These are phyloP conservation scores for Lucilia cuprina DNA, from an alignment of 1,140 invertebrate species.

Conservation along the genomic window DNA sequence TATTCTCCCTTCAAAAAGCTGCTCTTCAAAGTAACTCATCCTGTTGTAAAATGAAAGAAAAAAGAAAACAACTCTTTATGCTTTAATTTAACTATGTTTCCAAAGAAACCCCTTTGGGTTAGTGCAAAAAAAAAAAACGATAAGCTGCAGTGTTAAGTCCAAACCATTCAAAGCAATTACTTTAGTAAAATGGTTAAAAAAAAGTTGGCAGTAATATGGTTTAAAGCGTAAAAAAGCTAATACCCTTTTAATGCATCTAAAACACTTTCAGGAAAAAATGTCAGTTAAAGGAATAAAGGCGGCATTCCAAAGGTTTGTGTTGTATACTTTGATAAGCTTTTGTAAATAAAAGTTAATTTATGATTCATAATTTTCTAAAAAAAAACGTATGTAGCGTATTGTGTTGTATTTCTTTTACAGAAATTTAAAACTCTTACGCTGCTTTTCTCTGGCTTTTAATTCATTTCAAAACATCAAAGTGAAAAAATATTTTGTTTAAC, in stretches of 20 bases:
- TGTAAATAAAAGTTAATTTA: neutral
- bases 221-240: too few relatives aligned
- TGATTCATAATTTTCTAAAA: too few relatives aligned
- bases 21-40: neutral
- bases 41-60: neutral
- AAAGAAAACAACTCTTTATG: neutral
- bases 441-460: too few relatives aligned
- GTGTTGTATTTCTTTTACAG: too few relatives aligned
- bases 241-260: too few relatives aligned
- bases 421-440: too few relatives aligned
- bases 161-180: neutral
- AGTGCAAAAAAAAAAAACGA: neutral
- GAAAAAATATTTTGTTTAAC: neutral
- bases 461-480: neutral
- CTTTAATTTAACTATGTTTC: neutral
- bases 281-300: neutral
- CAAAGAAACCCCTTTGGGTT: neutral
- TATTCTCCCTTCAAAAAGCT: neutral
- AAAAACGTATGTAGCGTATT: too few relatives aligned
- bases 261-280: neutral
- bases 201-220: too few relatives aligned
- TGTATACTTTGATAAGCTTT: neutral
- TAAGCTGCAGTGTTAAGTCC: neutral
- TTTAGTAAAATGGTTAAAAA: neutral
- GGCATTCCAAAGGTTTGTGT: neutral